Conservation (phyloP, 2,113 vertebrate genomes). For the Shinisaurus crocodilurus region DNA sequence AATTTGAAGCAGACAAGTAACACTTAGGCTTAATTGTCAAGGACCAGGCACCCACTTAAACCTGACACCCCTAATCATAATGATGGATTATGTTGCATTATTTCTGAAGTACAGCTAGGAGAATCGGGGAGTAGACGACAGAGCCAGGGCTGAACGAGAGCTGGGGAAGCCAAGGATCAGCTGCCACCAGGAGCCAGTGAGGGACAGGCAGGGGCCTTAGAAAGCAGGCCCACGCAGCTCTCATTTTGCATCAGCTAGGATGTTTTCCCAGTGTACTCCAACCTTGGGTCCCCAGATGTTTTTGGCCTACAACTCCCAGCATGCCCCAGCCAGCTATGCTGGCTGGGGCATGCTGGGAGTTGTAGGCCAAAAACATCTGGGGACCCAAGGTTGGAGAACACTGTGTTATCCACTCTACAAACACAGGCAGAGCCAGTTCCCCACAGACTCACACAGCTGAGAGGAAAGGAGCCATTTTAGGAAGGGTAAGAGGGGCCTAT, state of each 20-base stretch:
- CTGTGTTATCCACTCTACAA: too few relatives aligned
- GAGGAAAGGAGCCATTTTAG: too few relatives aligned
- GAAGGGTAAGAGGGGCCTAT: background rate
- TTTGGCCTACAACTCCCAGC: too few relatives aligned
- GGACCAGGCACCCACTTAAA: constrained; percentile 36
- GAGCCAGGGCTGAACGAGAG: background rate
- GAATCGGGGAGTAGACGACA: background rate
- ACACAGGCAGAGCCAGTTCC: background rate
- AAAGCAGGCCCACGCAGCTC: background rate
- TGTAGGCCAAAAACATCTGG: too few relatives aligned
- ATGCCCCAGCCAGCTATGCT: too few relatives aligned
- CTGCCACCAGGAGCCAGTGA: background rate
- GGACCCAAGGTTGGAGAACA: too few relatives aligned
- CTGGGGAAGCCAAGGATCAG: background rate
- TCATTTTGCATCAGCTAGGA: background rate
- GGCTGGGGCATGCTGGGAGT: too few relatives aligned
- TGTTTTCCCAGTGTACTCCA: too few relatives aligned
- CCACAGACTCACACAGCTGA: background rate
- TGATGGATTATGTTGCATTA: constrained; percentile 39
- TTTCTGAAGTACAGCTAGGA: constrained; percentile 16
- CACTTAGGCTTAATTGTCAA: constrained; percentile 42
- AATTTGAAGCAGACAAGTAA: constrained; percentile 37
- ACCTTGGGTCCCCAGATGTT: too few relatives aligned
- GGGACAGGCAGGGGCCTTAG: background rate
- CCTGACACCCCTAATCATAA: constrained; percentile 38